phyloP scores from a whole-genome alignment of 2,797 vertebrate genomes.

The Leptoclinus maculatus region DNA sequence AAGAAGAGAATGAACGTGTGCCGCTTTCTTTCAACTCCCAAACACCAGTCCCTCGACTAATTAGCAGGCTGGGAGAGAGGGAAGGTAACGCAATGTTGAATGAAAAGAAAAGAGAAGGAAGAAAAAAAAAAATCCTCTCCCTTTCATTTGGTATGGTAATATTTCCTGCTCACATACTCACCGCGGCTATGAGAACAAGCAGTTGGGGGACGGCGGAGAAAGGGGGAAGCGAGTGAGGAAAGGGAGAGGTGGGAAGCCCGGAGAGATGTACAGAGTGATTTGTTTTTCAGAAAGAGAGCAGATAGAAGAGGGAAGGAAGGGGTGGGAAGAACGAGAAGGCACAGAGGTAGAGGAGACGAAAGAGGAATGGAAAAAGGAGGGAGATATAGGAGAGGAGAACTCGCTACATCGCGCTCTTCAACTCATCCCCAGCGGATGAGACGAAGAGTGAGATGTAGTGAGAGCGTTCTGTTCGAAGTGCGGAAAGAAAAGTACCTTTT shows the following conservation, averaged over 20 bases:
- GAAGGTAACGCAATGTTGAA: constrained; percentile 76
- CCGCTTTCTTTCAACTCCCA: constrained; percentile 77
- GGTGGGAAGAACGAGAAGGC: constrained; percentile 50
- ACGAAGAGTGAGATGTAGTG: constrained; percentile 37
- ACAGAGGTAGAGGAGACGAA: constrained; percentile 38
- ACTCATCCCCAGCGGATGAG: constrained; percentile 51
- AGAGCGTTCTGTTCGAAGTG: constrained; percentile 54
- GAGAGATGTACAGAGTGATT: constrained; percentile 60
- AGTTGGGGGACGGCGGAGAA: constrained; percentile 63
- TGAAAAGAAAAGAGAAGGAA: constrained; percentile 78
- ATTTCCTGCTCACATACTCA: constrained; percentile 81
- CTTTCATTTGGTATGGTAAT: constrained; percentile 85
- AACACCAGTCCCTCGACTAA: constrained; percentile 79
- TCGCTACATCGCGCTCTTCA: constrained; percentile 41
- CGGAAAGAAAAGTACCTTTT: constrained; percentile 59
- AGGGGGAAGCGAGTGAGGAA: constrained; percentile 49
- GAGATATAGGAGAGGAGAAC: constrained; percentile 37
- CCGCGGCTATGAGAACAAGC: constrained; percentile 74
- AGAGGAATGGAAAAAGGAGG: constrained; percentile 33
- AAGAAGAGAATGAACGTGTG: constrained; percentile 72
- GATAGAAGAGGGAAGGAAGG: constrained; percentile 43
- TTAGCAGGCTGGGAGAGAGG: constrained; percentile 80
- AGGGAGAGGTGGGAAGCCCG: constrained; percentile 53
- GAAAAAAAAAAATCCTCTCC: constrained; percentile 62
- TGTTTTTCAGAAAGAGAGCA: constrained; percentile 59